Evolutionary conservation across 2,113 vertebrate species (phyloP), one percentile per base, ranked within the genome.

Genomic region (Oenanthe melanoleuca): DNA sequence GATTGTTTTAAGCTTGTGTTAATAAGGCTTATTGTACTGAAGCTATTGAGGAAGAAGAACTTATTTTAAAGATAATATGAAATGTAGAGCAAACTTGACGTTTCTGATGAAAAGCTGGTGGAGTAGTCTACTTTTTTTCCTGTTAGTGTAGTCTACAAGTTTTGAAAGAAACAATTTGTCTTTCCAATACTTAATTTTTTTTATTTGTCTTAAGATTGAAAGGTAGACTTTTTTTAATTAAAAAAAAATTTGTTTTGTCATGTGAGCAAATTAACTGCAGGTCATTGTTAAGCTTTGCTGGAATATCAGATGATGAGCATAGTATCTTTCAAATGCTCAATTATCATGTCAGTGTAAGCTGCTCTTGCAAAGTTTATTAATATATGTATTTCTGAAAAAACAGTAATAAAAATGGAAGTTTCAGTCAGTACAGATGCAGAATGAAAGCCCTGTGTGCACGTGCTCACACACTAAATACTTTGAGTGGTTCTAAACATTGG

Each of bases 381-480:
- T 47, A 25, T 3, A 26, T 0, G 0, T 70, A 14, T 80, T 84
- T 73, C 31, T 55, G 42, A 56, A 53, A 87, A 87, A 70, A 19
- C 26, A 50, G 14, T 33, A 25, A 24, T n/a, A 55, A 40, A 84
- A 89, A 49, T 22, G 17, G 34, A 57, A 60, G 18, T 31, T 90
- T 75, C 1, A 5, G 11, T 24, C 21, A 50, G 42, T 19, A 28
- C 4, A 6, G 34, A 18, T 50, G 28, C 13, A 18, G 31, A 49
- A 16, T 9, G 29, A 45, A 79, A 85, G 26, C 29, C 7, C 3
- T 13, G 19, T 0, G 0, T 66, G 20, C 6, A 4, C 5, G 14
- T 60, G 10, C 28, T 1, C 22, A 23, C 40, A 6, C 14, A 6
- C 9, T 25, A 4, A 10, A 3, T 56, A 53, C 20, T 56, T 52